Base-by-base conservation (phyloP, 2,888 invertebrate species). In the Pteria penguin region DNA sequence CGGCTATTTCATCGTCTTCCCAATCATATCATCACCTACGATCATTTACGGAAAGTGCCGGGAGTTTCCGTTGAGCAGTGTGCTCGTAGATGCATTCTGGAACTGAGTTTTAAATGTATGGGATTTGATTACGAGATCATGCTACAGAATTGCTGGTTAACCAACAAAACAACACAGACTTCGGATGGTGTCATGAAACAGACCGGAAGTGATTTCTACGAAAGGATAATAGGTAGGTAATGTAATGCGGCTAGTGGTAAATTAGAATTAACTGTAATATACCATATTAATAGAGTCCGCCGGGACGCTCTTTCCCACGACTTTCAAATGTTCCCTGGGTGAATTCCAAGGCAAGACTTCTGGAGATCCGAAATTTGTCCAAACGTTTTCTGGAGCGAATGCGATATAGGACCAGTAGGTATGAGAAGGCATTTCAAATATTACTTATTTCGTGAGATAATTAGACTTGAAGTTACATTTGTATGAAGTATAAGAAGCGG, bases 51-150 rank as follows among this genome's bases (percentile, higher is more conserved):
- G 27, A 86, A 86, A 54, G 81, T 90, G 24, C 85, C 84, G 52
- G 84, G 84, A 22, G 79, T 89, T 24, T 86, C 86, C 33, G 86
- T 86, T 11, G 90, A 91, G 67, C 86, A 89, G 76, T 91, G 91
- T 81, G 87, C 90, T 27, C 82, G 90, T 69, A 77, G 88, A 57
- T 91, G 91, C 78, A 79, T 90, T 29, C 80, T 88, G 60, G 90
- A 91, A 76, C 82, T 87, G 73, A 76, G 76, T 29, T 90, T 90
- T 79, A 87, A 86, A 71, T 90, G 90, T 78, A 77, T 82, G 27
- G 88, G 88, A 0, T 89, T 90, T 75, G 89, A 89, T 77, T 90
- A 86, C 68, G 89, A 89, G 68, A 78, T 77, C 5, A 72, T 77
- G 26, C 67, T 82, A 2, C 60, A 78, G 58, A 88, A 86, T 72